Conservation (phyloP, 1,140 invertebrate species). For the Leptopilina boulardi region DNA sequence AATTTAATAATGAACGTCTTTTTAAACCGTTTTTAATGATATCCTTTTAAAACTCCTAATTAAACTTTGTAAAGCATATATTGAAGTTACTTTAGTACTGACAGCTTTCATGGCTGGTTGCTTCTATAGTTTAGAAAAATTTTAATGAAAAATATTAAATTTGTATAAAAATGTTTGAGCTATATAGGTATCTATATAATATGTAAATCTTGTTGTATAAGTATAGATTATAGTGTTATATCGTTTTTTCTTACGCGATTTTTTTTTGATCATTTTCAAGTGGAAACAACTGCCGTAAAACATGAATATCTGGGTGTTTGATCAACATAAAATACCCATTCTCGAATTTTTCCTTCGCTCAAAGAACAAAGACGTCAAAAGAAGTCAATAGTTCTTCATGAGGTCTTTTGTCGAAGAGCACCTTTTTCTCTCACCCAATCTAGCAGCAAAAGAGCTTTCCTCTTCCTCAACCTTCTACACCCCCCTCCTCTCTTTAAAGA, state of each 20-base stretch:
- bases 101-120: too few relatives aligned
- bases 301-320: slow-evolving; percentile 8
- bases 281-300: not conserved
- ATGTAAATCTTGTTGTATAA: not conserved
- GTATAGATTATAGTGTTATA: not conserved
- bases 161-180: too few relatives aligned
- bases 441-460: slow-evolving; percentile 8
- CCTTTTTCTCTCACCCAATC: slow-evolving; percentile 25
- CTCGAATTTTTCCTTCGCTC: not conserved
- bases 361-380: slow-evolving; percentile 29
- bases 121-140: too few relatives aligned
- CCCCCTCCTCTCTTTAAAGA: not conserved
- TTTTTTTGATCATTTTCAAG: not conserved
- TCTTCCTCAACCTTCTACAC: not conserved
- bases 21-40: too few relatives aligned
- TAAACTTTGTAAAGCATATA: too few relatives aligned
- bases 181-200: too few relatives aligned
- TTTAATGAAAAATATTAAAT: too few relatives aligned
- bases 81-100: too few relatives aligned
- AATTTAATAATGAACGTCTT: too few relatives aligned
- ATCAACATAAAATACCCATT: slow-evolving; percentile 5
- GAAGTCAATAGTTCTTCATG: slow-evolving; percentile 28
- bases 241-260: not conserved
- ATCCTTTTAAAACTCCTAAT: too few relatives aligned
- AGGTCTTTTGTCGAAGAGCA: slow-evolving; percentile 23